A percentile compares a stretch with the other conserved stretches of the same genome.
These are phyloP conservation scores for Acrobasis consociella DNA, from an alignment of 2,888 invertebrate genomes.

Conservation along the genomic window DNA sequence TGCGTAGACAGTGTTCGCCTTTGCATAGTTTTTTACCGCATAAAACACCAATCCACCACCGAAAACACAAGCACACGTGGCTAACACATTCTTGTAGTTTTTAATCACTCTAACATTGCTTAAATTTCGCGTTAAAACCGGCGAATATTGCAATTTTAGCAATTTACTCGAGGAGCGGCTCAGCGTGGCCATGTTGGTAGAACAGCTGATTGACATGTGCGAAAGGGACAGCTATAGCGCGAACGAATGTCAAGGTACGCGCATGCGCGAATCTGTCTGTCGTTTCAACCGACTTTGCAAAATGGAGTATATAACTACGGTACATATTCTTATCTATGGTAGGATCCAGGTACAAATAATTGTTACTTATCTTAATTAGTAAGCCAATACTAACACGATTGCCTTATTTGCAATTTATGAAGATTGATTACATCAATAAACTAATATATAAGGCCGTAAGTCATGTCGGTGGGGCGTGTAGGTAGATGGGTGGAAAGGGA, in stretches of 20 bases:
- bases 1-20: conserved; percentile 68
- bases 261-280: conserved; percentile 41
- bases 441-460: too few relatives aligned
- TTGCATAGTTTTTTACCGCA: conserved; percentile 60
- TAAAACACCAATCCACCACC: conserved; percentile 69
- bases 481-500: too few relatives aligned
- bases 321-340: too few relatives aligned
- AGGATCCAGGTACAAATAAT: neutral
- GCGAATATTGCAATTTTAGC: conserved; percentile 65
- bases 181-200: conserved; percentile 79
- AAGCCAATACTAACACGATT: too few relatives aligned
- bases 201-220: conserved; percentile 65
- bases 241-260: conserved; percentile 27
- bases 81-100: conserved; percentile 56
- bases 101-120: conserved; percentile 57
- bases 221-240: conserved; percentile 36
- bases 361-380: too few relatives aligned
- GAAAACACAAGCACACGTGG: conserved; percentile 70
- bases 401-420: too few relatives aligned
- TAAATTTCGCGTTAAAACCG: conserved; percentile 59
- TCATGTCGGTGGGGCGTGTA: too few relatives aligned
- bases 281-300: conserved; percentile 11
- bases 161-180: conserved; percentile 71
- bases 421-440: too few relatives aligned
- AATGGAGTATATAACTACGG: too few relatives aligned